Base-by-base conservation (phyloP, 2,888 invertebrate genomes). In the Sminthurides aquaticus region DNA sequence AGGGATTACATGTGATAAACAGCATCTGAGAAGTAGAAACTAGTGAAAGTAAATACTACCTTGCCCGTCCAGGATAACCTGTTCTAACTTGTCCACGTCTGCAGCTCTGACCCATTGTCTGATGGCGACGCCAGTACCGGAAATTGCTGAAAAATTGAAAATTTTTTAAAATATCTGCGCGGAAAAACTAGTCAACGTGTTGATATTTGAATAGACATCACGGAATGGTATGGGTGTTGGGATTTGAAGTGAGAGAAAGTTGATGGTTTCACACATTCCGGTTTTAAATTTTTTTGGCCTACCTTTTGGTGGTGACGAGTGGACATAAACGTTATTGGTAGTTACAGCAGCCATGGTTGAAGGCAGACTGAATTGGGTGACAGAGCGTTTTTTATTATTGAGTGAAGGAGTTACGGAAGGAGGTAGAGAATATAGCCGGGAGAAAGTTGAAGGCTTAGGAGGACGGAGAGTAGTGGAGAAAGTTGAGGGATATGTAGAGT, bases 61-160 rank as follows among this genome's bases (percentile, higher is more conserved):
- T 76, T 86, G 85, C 2, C 88, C 88, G 74, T 87, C 85, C 55
- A 87, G 76, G 1, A 87, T 84, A 25, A 87, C 79, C 76, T 85
- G 82, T 76, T 87, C 86, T 64, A 88, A 78, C 75, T 84, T 85
- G 3, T 85, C 85, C 54, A 86, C 77, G 74, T 87, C 86, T 15
- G 87, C 87, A 60, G 80, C 80, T 59, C 82, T 78, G 57, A 85
- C 79, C 79, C 84, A 81, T 73, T 82, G 81, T 71, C 82, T 82
- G 48, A 85, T 78, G 64, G 81, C 80, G 48, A 64, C 67, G 24
- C 71, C 73, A 62, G 62, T 71, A 60, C 67, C 68, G 27, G 71
- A 70, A 24, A 72, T 65, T 18, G 71, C 72, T 72, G 64, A 0
- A 61, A 65, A 11, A 58, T 34, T 34, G n/a, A 20, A 18, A 28